These are phyloP conservation scores for mouse (Mus musculus) DNA, from an alignment of 2,113 vertebrate species.

Conservation along the genomic window GRCm39 chr8:85467001-85467500, in stretches of 20 bases:
- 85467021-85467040: background rate
- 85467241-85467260: conserved; percentile 64
- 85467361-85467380: background rate
- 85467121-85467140: conserved; percentile 1
- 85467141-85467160: background rate
- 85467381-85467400: background rate
- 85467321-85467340: background rate
- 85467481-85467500: background rate
- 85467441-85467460: background rate
- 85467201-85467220: conserved; percentile 79
- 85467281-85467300: conserved; percentile 67
- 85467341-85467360: background rate
- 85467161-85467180: conserved; percentile 56
- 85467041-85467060: too few species aligned
- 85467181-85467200: conserved; percentile 70
- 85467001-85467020: background rate
- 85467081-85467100: background rate
- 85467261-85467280: conserved; percentile 16
- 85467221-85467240: conserved; percentile 75
- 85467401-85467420: background rate
- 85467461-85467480: background rate
- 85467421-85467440: background rate
- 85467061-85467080: too few species aligned
- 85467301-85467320: background rate
- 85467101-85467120: background rate